Evolutionary conservation across 2,888 invertebrate species (phyloP).

Genomic region (Lasioglossum vierecki): DNA sequence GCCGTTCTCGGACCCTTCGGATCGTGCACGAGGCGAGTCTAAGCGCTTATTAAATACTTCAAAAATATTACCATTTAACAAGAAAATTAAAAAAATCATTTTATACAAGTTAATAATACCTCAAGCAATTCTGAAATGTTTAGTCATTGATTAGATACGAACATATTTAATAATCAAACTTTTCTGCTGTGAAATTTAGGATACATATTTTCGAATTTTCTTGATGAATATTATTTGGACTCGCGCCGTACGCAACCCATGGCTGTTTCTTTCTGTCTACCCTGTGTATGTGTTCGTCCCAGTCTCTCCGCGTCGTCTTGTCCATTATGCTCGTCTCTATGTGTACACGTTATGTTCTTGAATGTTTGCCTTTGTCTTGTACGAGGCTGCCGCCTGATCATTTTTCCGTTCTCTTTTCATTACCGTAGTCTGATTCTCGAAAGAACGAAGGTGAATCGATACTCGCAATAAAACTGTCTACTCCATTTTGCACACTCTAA

Average conservation of each 20-base stretch:
- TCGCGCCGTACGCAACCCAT: conserved; percentile 23
- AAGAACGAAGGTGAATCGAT: neutral
- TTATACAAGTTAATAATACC: no score
- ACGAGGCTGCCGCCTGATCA: conserved; percentile 73
- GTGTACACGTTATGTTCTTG: conserved; percentile 54
- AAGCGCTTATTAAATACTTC: neutral
- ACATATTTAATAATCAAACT: no score
- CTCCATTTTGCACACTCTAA: neutral
- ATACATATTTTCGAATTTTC: neutral
- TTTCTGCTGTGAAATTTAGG: no score
- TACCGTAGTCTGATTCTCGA: conserved; percentile 37
- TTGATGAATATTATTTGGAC: neutral
- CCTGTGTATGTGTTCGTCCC: conserved; percentile 36
- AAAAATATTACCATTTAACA: neutral
- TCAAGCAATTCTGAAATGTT: no score
- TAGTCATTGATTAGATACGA: no score
- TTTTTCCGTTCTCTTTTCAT: conserved; percentile 67
- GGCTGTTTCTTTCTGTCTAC: conserved; percentile 23
- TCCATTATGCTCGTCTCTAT: conserved; percentile 51
- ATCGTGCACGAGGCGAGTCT: conserved; percentile 9
- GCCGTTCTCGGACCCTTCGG: neutral
- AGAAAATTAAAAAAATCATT: no score
- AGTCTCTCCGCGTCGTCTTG: conserved; percentile 34
- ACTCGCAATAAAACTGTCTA: neutral
- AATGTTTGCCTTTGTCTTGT: conserved; percentile 68